Percentiles rank a stretch among this genome's conserved stretches.
phyloP scores from a whole-genome alignment of 2,113 vertebrate species.

The Pelecanoides urinatrix region DNA sequence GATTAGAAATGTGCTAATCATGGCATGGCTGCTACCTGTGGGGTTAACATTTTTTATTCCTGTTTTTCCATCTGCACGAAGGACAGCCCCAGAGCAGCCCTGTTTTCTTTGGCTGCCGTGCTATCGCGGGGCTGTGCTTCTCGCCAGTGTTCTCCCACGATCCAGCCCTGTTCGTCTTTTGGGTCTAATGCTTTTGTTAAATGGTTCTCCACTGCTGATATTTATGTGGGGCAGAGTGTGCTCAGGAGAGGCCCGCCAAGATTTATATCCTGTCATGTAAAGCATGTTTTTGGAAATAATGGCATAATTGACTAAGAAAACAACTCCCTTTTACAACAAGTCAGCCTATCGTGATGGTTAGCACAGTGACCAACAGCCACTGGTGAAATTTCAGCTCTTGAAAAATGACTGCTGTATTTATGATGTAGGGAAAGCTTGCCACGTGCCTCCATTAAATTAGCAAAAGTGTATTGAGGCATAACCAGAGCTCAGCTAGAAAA shows the following conservation, averaged over 20 bases:
- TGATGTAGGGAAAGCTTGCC: not conserved
- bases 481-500: not conserved
- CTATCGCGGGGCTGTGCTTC: not conserved
- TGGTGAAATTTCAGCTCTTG: not conserved
- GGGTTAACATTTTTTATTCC: conserved; percentile 1
- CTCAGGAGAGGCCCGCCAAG: not conserved
- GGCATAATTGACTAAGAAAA: conserved; percentile 8
- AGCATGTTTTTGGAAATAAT: conserved; percentile 26
- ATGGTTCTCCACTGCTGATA: not conserved
- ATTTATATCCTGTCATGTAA: conserved; percentile 14
- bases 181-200: not conserved
- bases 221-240: not conserved
- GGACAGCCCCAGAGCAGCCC: not conserved
- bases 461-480: not conserved
- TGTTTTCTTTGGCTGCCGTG: conserved; percentile 14
- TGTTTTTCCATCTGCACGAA: not conserved
- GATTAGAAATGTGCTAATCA: not conserved
- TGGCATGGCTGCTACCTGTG: not conserved
- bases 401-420: not conserved
- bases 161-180: not conserved
- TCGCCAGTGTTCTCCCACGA: not conserved
- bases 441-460: not conserved
- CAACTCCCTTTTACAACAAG: not conserved
- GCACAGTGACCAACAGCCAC: not conserved
- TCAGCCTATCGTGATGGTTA: not conserved